Conservation (phyloP, 2,888 invertebrate genomes). For the Scotopteryx bipunctaria region DNA sequence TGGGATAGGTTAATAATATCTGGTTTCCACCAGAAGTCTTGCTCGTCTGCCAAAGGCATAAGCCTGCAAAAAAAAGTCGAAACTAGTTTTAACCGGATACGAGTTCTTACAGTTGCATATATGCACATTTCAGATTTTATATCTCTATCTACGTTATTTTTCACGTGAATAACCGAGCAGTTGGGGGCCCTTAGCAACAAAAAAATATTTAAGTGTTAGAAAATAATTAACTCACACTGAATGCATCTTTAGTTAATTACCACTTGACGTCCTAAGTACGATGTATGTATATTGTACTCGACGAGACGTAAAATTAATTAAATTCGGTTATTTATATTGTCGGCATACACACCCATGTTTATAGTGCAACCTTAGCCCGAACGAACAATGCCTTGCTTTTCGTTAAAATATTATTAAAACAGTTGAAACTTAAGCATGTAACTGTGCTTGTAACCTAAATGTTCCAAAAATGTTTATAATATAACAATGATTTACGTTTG, state of each 20-base stretch:
- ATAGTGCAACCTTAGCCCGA: conserved; percentile 25
- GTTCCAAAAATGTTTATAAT: conserved; percentile 56
- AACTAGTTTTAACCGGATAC: too few species aligned
- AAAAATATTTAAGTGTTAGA: too few species aligned
- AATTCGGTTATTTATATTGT: conserved; percentile 43
- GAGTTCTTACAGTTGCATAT: too few species aligned
- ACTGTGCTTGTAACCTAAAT: conserved; percentile 11
- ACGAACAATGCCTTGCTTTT: conserved; percentile 25
- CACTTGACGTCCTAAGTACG: conserved; percentile 40
- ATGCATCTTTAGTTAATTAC: conserved; percentile 40
- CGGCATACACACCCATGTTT: conserved; percentile 19
- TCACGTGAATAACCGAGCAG: too few species aligned
- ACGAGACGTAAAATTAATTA: conserved; percentile 47
- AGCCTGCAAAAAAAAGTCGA: too few species aligned
- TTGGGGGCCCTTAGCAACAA: too few species aligned
- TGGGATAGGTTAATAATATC: too few species aligned
- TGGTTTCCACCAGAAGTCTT: too few species aligned
- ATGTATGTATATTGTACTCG: conserved; percentile 30
- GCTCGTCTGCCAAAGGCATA: too few species aligned
- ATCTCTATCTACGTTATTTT: too few species aligned
- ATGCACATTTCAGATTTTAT: too few species aligned
- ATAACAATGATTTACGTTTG: conserved; percentile 51
- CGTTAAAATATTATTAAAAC: conserved; percentile 20
- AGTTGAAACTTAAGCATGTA: conserved; percentile 14
- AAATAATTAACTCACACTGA: conserved; percentile 40